A percentile compares a stretch with the other conserved stretches of the same genome.
These are phyloP conservation scores for Elaphurus davidianus DNA, from an alignment of 2,113 vertebrate species.

Conservation along the genomic window DNA sequence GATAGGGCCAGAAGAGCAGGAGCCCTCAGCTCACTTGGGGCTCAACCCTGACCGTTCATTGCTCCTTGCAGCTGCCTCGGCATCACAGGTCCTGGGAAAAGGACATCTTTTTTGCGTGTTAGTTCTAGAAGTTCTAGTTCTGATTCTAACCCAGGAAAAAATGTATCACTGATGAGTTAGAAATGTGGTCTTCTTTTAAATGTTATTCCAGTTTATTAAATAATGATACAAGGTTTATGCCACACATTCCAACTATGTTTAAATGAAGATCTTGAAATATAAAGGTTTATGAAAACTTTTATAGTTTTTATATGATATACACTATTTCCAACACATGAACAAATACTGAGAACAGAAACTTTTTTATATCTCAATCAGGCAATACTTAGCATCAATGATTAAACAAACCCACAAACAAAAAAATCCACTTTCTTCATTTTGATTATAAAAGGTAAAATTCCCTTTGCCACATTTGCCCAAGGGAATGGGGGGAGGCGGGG, in stretches of 20 bases:
- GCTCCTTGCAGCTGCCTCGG: background rate
- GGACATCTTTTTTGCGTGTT: background rate
- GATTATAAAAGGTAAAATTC: constrained; percentile 41
- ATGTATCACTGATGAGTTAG: background rate
- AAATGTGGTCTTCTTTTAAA: background rate
- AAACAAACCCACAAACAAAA: constrained; percentile 13
- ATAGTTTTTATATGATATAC: constrained; percentile 3
- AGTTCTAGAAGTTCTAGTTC: background rate
- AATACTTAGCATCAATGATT: constrained; percentile 10
- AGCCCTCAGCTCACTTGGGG: background rate
- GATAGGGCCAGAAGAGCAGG: background rate
- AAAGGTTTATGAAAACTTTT: constrained; percentile 43
- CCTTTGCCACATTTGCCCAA: constrained; percentile 1
- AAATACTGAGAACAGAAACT: constrained; percentile 35
- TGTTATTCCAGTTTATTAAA: constrained; percentile 69
- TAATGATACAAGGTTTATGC: constrained; percentile 36
- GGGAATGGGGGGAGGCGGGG: background rate
- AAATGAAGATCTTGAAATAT: constrained; percentile 56
- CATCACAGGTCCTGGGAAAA: background rate
- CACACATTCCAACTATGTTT: constrained; percentile 30
- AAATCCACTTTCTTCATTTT: background rate
- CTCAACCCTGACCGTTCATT: background rate
- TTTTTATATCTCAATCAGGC: background rate
- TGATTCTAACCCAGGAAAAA: background rate
- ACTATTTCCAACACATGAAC: constrained; percentile 37